These are phyloP conservation scores for Apocrypta bakeri DNA, from an alignment of 1,140 invertebrate genomes.

Conservation along the genomic window DNA sequence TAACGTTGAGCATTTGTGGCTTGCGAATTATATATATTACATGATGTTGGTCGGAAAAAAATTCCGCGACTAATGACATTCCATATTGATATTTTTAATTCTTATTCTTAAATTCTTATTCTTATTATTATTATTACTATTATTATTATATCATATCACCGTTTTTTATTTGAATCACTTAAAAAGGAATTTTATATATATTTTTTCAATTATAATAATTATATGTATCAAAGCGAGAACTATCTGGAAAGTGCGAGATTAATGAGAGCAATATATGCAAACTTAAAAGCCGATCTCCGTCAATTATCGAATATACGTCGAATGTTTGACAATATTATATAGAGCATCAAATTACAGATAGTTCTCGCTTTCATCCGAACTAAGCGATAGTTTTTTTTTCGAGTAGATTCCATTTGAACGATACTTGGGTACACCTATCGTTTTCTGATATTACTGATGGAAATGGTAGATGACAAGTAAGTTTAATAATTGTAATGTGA, in stretches of 20 bases:
- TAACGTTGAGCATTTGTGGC: neutral
- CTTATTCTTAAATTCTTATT: too few relatives aligned
- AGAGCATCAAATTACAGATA: constrained; percentile 7
- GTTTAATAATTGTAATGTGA: constrained; percentile 44
- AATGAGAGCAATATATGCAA: too few relatives aligned
- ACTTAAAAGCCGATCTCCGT: too few relatives aligned
- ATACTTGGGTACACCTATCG: constrained; percentile 47
- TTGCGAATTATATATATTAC: too few relatives aligned
- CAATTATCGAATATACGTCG: too few relatives aligned
- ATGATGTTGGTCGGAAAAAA: neutral
- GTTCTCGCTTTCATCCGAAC: constrained; percentile 33
- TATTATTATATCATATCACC: neutral
- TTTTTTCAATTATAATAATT: constrained; percentile 24
- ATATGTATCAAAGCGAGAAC: constrained; percentile 32
- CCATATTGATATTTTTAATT: too few relatives aligned
- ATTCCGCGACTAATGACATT: too few relatives aligned
- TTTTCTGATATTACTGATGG: constrained; percentile 45
- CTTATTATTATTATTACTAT: too few relatives aligned
- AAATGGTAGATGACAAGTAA: constrained; percentile 49
- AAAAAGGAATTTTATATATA: neutral
- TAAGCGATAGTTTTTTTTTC: constrained; percentile 44
- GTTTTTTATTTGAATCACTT: constrained; percentile 53
- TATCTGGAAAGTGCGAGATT: neutral
- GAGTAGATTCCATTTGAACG: constrained; percentile 48
- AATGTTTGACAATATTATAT: neutral